These are phyloP conservation scores for Hippolais icterina DNA, from an alignment of 2,113 vertebrate genomes.

Conservation along the genomic window DNA sequence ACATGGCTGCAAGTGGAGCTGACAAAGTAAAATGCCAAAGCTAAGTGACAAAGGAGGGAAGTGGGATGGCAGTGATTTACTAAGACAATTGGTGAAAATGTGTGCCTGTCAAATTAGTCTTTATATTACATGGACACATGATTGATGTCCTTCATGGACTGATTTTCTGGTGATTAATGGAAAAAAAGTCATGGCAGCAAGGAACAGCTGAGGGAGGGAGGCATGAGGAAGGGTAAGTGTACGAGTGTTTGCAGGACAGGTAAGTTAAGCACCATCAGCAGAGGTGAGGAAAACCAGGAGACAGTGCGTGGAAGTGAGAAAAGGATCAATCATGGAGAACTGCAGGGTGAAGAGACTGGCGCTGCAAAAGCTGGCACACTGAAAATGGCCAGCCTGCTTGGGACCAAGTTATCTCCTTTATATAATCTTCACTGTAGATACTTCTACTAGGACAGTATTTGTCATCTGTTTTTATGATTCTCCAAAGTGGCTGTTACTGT, in stretches of 20 bases:
- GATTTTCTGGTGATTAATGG: background rate
- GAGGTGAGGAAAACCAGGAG: background rate
- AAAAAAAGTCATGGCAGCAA: background rate
- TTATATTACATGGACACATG: background rate
- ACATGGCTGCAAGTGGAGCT: background rate
- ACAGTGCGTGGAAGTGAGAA: background rate
- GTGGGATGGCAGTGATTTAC: background rate
- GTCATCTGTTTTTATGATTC: background rate
- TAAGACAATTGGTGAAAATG: background rate
- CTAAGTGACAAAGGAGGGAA: background rate
- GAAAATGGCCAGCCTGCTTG: background rate
- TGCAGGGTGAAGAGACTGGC: background rate
- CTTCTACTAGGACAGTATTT: background rate
- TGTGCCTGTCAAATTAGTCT: background rate
- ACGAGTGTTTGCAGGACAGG: background rate
- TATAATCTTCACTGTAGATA: background rate
- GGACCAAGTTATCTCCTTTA: background rate
- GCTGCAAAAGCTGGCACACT: background rate
- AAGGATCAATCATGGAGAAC: background rate
- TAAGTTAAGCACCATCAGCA: background rate
- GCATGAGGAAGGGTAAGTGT: background rate
- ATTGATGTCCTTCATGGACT: background rate
- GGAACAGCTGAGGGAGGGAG: background rate
- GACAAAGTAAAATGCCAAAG: background rate
- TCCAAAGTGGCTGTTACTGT: background rate